Evolutionary conservation across 2,888 invertebrate species (phyloP), one percentile per base, ranked within the genome.

Genomic region (Steinernema carpocapsae): DNA sequence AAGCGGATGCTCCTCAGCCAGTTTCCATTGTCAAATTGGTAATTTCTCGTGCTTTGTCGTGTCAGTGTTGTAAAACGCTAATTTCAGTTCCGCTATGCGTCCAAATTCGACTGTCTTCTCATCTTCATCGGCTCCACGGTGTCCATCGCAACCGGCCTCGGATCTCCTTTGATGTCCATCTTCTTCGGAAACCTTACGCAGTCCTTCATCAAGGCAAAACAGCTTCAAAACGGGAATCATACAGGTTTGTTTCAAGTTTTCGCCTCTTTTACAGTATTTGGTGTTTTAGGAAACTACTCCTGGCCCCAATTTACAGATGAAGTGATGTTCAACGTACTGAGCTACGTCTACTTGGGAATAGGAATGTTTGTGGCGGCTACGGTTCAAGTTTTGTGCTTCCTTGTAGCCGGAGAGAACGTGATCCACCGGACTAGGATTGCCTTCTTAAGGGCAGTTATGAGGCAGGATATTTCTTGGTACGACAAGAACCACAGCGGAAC

Each of bases 401-500:
- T 88, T 79, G 80, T 84, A 1, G 86, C 88, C 0, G 88, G 89
- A 7, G 89, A 89, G 77, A 82, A 89, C 74, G 90, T 91, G 86
- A 87, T 89, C 0, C 87, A 88, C 72, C 83, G 88, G 32, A 88
- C 90, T 19, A 83, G 90, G 19, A 84, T 87, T 29, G 79, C 81
- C 32, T 90, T 90, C 77, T 88, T 91, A 76, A 81, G 84, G 48
- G 81, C 88, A n/a, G 84, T 89, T 24, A 80, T 89, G 51, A 79
- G 87, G 4, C 89, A 89, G 77, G 88, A 89, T 75, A 88, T 89
- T 74, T 84, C 87, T 22, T 89, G 89, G 81, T 89, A 87, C 82
- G 89, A 89, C 79, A 87, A 86, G 29, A 88, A 89, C 77, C 88
- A 89, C 75, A 88, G 88, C n/a, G 90, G 90, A 51, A 89, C 90